phyloP scores from a whole-genome alignment of 2,888 invertebrate genomes.

The Venustoraphidia nigricollis region DNA sequence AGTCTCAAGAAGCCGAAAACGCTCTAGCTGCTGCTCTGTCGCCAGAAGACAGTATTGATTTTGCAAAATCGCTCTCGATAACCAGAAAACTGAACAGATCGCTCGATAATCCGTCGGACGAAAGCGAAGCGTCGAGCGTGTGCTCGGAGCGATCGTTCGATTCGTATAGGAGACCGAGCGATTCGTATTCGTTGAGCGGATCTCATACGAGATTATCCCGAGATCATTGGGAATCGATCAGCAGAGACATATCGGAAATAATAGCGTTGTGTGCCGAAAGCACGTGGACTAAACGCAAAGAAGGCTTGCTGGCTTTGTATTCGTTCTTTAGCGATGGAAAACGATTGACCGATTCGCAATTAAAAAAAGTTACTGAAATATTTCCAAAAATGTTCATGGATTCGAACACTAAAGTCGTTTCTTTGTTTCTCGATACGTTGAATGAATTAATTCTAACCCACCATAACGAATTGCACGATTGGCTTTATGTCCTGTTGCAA shows the following conservation, averaged over 20 bases:
- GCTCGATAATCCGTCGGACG: slow-evolving; percentile 62
- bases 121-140: slow-evolving; percentile 90
- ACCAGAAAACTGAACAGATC: slow-evolving; percentile 24
- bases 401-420: slow-evolving; percentile 87
- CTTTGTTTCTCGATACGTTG: slow-evolving; percentile 82
- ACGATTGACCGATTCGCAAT: slow-evolving; percentile 47
- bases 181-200: slow-evolving; percentile 74
- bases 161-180: slow-evolving; percentile 62
- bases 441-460: slow-evolving; percentile 79
- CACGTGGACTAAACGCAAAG: slow-evolving; percentile 90
- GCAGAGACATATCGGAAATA: slow-evolving; percentile 59
- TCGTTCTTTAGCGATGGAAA: slow-evolving; percentile 57
- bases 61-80: slow-evolving; percentile 17
- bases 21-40: slow-evolving; percentile 58
- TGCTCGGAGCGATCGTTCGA: slow-evolving; percentile 85
- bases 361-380: slow-evolving; percentile 78
- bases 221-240: slow-evolving; percentile 38
- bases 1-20: slow-evolving; percentile 76
- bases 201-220: slow-evolving; percentile 56
- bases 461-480: slow-evolving; percentile 75
- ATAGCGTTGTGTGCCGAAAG: slow-evolving; percentile 76
- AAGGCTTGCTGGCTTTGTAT: slow-evolving; percentile 65
- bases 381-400: slow-evolving; percentile 97
- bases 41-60: slow-evolving; percentile 11
- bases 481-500: slow-evolving; percentile 77